These are phyloP conservation scores for Lagocephalus sceleratus DNA, from an alignment of 2,797 vertebrate genomes.

Conservation along the genomic window DNA sequence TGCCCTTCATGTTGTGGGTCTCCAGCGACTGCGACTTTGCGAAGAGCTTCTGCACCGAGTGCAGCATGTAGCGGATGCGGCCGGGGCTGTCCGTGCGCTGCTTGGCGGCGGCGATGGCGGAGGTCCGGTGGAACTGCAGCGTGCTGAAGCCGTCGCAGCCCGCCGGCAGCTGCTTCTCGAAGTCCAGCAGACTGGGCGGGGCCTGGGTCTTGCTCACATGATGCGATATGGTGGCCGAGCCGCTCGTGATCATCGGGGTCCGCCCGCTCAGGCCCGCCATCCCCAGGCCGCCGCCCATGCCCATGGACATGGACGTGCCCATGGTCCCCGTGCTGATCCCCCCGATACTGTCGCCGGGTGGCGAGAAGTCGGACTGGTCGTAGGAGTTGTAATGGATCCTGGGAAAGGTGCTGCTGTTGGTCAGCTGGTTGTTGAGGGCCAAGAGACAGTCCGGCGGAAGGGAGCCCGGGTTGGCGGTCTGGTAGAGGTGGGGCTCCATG, in stretches of 20 bases:
- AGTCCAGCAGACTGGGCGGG: slow-evolving; percentile 89
- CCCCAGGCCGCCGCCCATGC: slow-evolving; percentile 68
- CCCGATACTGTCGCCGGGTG: slow-evolving; percentile 89
- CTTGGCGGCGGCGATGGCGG: slow-evolving; percentile 76
- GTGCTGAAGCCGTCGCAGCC: slow-evolving; percentile 96
- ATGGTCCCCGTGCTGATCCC: slow-evolving; percentile 83
- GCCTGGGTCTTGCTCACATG: slow-evolving; percentile 84
- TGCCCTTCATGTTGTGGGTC: slow-evolving; percentile 85
- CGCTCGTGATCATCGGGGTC: slow-evolving; percentile 78
- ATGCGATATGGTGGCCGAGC: slow-evolving; percentile 80
- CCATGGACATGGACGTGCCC: slow-evolving; percentile 77
- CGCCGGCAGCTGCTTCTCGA: slow-evolving; percentile 93
- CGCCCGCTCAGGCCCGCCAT: slow-evolving; percentile 63
- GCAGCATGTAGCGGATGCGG: slow-evolving; percentile 94
- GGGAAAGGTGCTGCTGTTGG: slow-evolving; percentile 96
- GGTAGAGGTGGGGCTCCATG: slow-evolving; percentile 83
- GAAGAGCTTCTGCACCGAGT: slow-evolving; percentile 97
- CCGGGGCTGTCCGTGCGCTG: slow-evolving; percentile 96
- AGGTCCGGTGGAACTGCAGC: slow-evolving; percentile 89
- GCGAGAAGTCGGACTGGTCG: slow-evolving; percentile 79
- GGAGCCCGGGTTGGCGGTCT: slow-evolving; percentile 76
- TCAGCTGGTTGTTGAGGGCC: slow-evolving; percentile 92
- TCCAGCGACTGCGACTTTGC: slow-evolving; percentile 97
- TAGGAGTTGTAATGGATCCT: slow-evolving; percentile 97
- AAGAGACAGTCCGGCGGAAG: slow-evolving; percentile 89